Conservation (phyloP, 1,140 invertebrate genomes). For the Camponotus floridanus region DNA sequence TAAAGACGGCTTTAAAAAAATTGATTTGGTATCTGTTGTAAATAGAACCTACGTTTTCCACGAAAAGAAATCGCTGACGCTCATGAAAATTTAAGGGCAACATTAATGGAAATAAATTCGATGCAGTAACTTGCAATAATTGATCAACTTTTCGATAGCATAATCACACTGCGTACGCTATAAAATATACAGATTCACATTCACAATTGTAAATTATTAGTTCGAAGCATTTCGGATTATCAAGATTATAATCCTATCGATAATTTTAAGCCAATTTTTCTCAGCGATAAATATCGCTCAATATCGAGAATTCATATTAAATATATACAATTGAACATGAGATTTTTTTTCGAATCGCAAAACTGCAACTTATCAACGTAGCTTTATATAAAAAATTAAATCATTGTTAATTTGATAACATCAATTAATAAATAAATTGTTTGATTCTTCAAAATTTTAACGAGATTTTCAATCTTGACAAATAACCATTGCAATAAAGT, state of each 20-base stretch:
- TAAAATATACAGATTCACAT: constrained; percentile 17
- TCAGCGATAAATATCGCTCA: neutral
- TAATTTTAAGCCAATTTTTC: neutral
- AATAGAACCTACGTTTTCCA: neutral
- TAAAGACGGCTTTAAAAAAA: neutral
- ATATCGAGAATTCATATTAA: neutral
- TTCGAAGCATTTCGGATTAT: neutral
- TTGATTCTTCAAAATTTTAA: neutral
- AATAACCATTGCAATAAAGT: neutral
- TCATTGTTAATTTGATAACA: neutral
- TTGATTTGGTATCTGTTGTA: neutral
- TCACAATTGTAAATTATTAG: constrained; percentile 21
- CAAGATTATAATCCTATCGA: constrained; percentile 5
- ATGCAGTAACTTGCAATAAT: neutral
- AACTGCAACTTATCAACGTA: neutral
- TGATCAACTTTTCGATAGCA: constrained; percentile 14
- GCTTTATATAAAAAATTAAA: neutral
- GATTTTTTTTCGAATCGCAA: neutral
- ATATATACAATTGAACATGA: neutral
- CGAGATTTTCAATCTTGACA: neutral
- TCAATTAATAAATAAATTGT: neutral
- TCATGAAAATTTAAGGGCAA: constrained; percentile 5
- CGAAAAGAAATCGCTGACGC: neutral
- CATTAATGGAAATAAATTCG: neutral
- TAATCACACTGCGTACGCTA: neutral